A percentile compares a stretch with the other conserved stretches of the same genome.
Evolutionary conservation across 1,140 invertebrate species (phyloP).

Genomic region (Babylonia areolata): DNA sequence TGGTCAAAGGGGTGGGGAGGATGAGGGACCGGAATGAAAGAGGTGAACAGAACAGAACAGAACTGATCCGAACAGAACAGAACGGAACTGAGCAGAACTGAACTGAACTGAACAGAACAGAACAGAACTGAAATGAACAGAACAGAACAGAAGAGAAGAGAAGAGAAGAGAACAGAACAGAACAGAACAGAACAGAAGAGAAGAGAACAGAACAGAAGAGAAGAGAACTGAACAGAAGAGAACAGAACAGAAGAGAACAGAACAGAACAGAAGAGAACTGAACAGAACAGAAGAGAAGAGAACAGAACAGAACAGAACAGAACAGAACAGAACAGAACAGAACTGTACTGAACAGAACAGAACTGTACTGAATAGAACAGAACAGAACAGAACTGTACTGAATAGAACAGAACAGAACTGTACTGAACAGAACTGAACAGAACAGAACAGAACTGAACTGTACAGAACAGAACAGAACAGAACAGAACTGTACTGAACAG

Average conservation of each 20-base stretch:
- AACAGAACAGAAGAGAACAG: conserved; percentile 56
- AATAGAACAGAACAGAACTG: conserved; percentile 62
- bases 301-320: conserved; percentile 59
- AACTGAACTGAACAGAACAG: conserved; percentile 63
- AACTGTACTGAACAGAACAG: conserved; percentile 65
- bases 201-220: conserved; percentile 55
- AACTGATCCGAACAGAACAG: conserved; percentile 67
- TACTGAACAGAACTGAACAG: conserved; percentile 60
- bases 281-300: conserved; percentile 63
- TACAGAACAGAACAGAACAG: conserved; percentile 60
- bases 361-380: conserved; percentile 60
- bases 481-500: conserved; percentile 58
- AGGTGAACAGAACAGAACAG: conserved; percentile 65
- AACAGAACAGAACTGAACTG: conserved; percentile 61
- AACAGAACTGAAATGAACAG: conserved; percentile 61
- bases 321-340: conserved; percentile 62
- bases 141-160: conserved; percentile 54
- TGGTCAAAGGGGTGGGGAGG: no score
- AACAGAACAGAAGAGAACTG: conserved; percentile 66
- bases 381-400: conserved; percentile 54
- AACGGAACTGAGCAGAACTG: conserved; percentile 55
- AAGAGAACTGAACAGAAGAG: conserved; percentile 63
- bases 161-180: conserved; percentile 60
- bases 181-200: conserved; percentile 62
- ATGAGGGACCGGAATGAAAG: no score